phyloP scores from a whole-genome alignment of 2,113 vertebrate species.

The Bos javanicus region DNA sequence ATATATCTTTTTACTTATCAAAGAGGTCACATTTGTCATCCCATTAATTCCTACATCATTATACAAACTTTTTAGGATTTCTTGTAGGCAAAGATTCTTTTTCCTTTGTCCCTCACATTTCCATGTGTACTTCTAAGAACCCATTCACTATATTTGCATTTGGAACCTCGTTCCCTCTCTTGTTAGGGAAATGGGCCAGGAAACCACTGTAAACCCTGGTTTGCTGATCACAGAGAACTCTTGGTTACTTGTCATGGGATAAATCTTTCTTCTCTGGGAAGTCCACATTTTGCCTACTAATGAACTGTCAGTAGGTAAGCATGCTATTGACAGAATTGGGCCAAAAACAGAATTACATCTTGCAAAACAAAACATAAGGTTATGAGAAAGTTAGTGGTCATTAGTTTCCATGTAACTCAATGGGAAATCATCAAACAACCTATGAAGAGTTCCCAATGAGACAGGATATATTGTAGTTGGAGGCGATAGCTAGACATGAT shows the following conservation, averaged over 20 bases:
- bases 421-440: neutral
- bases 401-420: neutral
- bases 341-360: neutral
- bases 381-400: neutral
- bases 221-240: neutral
- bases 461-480: neutral
- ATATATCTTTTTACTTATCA: slow-evolving; percentile 45
- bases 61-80: neutral
- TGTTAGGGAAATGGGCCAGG: neutral
- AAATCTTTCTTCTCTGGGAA: neutral
- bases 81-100: neutral
- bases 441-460: neutral
- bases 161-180: neutral
- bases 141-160: neutral
- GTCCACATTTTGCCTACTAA: neutral
- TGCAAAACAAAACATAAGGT: neutral
- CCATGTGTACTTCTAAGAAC: neutral
- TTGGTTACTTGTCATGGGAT: neutral
- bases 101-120: neutral
- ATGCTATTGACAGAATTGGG: neutral
- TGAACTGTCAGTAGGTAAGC: neutral
- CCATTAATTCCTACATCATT: slow-evolving; percentile 39
- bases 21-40: slow-evolving; percentile 32
- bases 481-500: neutral
- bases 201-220: neutral